Base-by-base conservation (phyloP, 1,140 invertebrate genomes). In the Cecropterus lyciades region DNA sequence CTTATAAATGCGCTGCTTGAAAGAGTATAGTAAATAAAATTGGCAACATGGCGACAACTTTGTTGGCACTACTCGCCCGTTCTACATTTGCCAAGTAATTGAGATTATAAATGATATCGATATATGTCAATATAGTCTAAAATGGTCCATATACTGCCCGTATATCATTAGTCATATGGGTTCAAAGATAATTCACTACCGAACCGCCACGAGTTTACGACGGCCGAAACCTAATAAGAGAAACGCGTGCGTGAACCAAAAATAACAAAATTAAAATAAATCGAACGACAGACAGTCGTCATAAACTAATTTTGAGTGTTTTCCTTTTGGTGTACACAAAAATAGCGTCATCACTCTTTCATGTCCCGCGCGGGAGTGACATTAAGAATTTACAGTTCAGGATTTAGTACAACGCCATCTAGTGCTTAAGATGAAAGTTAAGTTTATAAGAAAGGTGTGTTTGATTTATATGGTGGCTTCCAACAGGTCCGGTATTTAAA, bases 211-310 rank as follows among this genome's bases (percentile, higher is more conserved):
- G 65, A 73, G 70, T 84, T 85, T 83, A 85, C 80, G 82, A 80
- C 82, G 76, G 65, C 60, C 73, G 52, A 79, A 77, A 78, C 70
- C 73, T 71, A 88, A 88, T 87, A 87, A 90, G 82, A 85, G 79
- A 76, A 85, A 82, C 73, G 77, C 70, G 76, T 71, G 74, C 73
- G 75, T 69, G 69, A 71, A 79, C 80, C 77, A 79, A 87, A 91
- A 91, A 88, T 88, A 91, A 87, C 87, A 84, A 86, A 91, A 91
- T 91, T 91, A 88, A 91, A 91, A 91, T 91, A 89, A 89, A 91
- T 91, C 88, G 87, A 91, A 89, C 87, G 86, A 88, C 85, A 86
- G 87, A 87, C 88, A 89, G 84, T 81, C 87, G 88, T 91, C 88
- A 91, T 91, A 91, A 91, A 91, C 87, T 89, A 89, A 91, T 91